Percentiles rank a stretch among this genome's conserved stretches.
phyloP scores from a whole-genome alignment of 2,797 vertebrate species.

The Heteromormyrus szaboi region DNA sequence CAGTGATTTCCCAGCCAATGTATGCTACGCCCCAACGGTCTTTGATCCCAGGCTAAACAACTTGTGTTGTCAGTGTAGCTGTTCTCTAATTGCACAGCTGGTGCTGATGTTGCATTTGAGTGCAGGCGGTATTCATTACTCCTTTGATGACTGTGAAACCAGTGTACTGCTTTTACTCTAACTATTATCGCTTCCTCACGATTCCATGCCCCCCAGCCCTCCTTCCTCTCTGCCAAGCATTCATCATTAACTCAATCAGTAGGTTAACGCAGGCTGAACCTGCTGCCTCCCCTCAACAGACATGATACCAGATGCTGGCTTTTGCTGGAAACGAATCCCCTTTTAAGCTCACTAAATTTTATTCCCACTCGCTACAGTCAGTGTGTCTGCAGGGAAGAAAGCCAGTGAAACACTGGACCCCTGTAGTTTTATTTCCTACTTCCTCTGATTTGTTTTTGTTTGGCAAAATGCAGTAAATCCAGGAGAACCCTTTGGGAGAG shows the following conservation, averaged over 20 bases:
- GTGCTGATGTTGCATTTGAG: not conserved
- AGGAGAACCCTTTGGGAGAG: not conserved
- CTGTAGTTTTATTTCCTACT: not conserved
- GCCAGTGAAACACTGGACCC: not conserved
- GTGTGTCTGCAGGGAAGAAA: not conserved
- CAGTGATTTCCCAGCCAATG: not conserved
- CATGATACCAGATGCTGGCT: not conserved
- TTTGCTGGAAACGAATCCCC: not conserved
- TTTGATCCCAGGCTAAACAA: not conserved
- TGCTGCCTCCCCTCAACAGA: not conserved
- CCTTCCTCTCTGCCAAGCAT: not conserved
- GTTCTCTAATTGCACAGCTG: slow-evolving; percentile 2
- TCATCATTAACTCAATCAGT: not conserved
- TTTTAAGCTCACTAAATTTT: not conserved
- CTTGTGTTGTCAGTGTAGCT: not conserved
- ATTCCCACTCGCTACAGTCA: not conserved
- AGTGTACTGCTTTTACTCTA: not conserved
- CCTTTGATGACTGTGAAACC: not conserved
- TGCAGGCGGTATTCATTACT: not conserved
- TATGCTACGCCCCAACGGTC: not conserved
- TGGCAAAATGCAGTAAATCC: not conserved
- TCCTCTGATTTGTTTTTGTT: not conserved
- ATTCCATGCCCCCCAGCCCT: not conserved
- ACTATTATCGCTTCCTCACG: not conserved
- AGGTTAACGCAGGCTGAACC: not conserved